Evolutionary conservation across 2,113 vertebrate genomes (phyloP).

Genomic region (Odontophorus gujanensis): DNA sequence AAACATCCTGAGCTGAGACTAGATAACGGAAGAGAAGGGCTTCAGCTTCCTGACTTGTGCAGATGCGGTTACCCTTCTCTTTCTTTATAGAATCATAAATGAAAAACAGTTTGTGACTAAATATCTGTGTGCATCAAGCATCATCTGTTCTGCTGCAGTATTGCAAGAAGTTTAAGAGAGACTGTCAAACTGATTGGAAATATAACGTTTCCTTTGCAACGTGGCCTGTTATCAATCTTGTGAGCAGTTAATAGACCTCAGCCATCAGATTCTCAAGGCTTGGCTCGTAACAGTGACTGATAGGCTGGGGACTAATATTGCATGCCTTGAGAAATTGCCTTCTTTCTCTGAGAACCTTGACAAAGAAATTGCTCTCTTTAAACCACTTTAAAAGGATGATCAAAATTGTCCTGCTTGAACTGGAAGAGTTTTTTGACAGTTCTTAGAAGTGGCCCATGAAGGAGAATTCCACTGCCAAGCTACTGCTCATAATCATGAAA

Average conservation of each 20-base stretch:
- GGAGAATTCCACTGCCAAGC: not conserved
- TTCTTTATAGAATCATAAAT: not conserved
- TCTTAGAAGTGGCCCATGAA: conserved; percentile 42
- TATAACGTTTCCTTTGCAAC: conserved; percentile 44
- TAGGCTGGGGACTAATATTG: conserved; percentile 16
- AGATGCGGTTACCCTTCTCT: not conserved
- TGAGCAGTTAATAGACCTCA: conserved; percentile 66
- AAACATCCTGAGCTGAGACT: not conserved
- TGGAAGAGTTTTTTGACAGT: conserved; percentile 37
- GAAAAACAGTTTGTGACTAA: conserved; percentile 7
- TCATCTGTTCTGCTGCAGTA: not conserved
- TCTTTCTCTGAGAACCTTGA: conserved; percentile 70
- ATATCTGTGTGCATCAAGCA: not conserved
- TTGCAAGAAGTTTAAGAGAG: conserved; percentile 46
- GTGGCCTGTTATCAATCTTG: conserved; percentile 63
- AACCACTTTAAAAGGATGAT: conserved; percentile 56
- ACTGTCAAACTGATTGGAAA: conserved; percentile 30
- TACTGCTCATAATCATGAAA: conserved; percentile 40
- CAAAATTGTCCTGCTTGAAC: conserved; percentile 56
- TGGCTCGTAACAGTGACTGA: conserved; percentile 68
- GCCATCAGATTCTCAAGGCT: conserved; percentile 65
- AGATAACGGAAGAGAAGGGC: not conserved
- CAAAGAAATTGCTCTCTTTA: conserved; percentile 74
- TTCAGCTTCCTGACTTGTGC: not conserved
- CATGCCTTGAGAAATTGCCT: conserved; percentile 66